Evolutionary conservation across 2,888 invertebrate genomes (phyloP), one percentile per base, ranked within the genome.

Genomic region (Capitulum mitella): DNA sequence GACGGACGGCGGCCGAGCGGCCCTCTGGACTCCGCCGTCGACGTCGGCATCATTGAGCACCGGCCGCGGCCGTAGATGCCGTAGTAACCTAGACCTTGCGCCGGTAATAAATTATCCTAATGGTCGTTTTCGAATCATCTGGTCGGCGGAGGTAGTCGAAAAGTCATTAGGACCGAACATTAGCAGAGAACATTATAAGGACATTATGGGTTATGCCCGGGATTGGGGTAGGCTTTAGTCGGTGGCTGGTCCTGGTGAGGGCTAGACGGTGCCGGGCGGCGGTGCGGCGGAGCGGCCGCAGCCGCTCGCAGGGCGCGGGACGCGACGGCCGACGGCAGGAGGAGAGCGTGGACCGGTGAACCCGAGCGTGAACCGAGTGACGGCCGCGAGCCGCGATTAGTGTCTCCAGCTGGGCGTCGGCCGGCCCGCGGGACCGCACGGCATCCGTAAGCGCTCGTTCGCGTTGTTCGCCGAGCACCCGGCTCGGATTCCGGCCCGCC

Each of bases 111-210:
- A 70, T 70, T 70, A 70, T 70, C 70, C 70, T 70, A 70, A 70
- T 70, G 70, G 70, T 70, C 37, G 70, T 70, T 37, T 70, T 70
- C 70, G 70, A 70, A 70, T 70, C 70, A 70, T 70, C 70, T 70
- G 70, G 37, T 70, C 70, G 70, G 37, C 26, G 37, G 70, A 40
- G 70, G 70, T 40, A 70, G 70, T 70, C 70, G 70, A 70, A 70
- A 70, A 70, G 70, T 70, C 70, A 70, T 70, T 70, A 70, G 70
- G 70, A 70, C 37, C 37, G 70, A 70, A 70, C 70, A 70, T 70
- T 70, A 70, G 70, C 70, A n/a, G 70, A 19, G 70, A 70, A 70
- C 70, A 70, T 70, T 70, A 70, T 70, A 70, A 70, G 70, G 70
- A 70, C 70, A 70, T 70, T 70, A 70, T 70, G 70, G 70, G 70